phyloP scores from a whole-genome alignment of 2,888 invertebrate genomes.

The Amaurobius ferox region DNA sequence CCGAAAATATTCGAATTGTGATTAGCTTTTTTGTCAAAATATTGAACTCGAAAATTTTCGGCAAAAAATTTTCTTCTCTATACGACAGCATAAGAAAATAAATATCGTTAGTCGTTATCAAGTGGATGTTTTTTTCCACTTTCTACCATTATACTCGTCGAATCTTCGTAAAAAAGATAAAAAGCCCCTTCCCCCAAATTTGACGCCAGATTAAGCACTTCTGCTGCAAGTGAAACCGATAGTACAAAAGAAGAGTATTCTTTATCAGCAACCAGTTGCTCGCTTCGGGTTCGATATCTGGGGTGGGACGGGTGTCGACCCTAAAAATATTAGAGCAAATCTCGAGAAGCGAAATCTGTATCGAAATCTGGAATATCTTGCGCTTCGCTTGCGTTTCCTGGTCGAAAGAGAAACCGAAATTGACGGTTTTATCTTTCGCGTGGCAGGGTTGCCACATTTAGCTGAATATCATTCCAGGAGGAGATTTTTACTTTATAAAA shows the following conservation, averaged over 20 bases:
- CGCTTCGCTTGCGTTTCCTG: constrained; percentile 46
- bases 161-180: constrained; percentile 13
- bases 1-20: too few species aligned
- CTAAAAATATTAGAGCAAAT: constrained; percentile 69
- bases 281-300: constrained; percentile 24
- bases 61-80: too few species aligned
- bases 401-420: constrained; percentile 21
- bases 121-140: too few species aligned
- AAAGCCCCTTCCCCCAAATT: constrained; percentile 30
- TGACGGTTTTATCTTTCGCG: constrained; percentile 60
- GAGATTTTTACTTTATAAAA: too few species aligned
- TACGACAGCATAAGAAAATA: too few species aligned
- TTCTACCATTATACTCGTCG: too few species aligned
- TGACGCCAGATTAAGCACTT: constrained; percentile 59
- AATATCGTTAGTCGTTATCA: too few species aligned
- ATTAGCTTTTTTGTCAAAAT: too few species aligned
- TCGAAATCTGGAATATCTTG: constrained; percentile 65
- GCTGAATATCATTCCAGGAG: constrained; percentile 12
- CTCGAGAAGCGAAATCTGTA: constrained; percentile 52
- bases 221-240: constrained; percentile 35
- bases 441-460: constrained; percentile 29
- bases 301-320: constrained; percentile 43
- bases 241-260: constrained; percentile 41
- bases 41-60: too few species aligned
- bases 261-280: constrained; percentile 69